Base-by-base conservation (phyloP, 2,888 invertebrate genomes). In the Clistopyga incitator region DNA sequence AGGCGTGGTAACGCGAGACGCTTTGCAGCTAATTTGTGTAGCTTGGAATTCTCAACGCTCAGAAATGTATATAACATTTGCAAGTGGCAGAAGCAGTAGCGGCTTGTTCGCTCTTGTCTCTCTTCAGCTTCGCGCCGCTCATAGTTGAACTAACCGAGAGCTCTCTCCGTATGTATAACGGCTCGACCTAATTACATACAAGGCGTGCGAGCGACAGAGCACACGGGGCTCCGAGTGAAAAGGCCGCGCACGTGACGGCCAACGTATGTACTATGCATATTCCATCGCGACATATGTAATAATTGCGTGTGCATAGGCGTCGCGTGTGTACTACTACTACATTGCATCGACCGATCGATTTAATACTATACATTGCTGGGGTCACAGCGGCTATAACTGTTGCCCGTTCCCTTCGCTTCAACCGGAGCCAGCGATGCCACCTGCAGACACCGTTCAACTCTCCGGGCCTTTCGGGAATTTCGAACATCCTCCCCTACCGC, bases 151-250 rank as follows among this genome's bases (percentile, higher is more conserved):
- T 13, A 42, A 38, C 42, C 42, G 25, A 54, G 34, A 52, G 23
- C 45, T 38, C 15, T 38, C 15, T 29, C 23, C 25, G 20, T 59
- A 65, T 59, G 45, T 45, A 45, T 64, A 77, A 78, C 64, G 72
- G 59, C 61, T 78, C 75, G 82, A 78, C 78, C 82, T 70, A 82
- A 82, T 82, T 82, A 74, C 70, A 71, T 25, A 23, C 54, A 38
- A 38, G 54, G 77, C 34, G 38, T 45, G 70, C 18, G 77, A 50
- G 29, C 50, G 8, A 68, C 67, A 6, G 61, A 23, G 65, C 56
- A 38, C 71, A 54, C 52, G 25, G 52, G 20, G 20, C 13, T 50
- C 45, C 29, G 10, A 38, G 54, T 61, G 52, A 64, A 78, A 78
- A 68, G 47, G 52, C 54, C 38, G 29, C 56, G 45, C 42, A 52